Base-by-base conservation (phyloP, 2,797 vertebrate species). In the Otus scops region DNA sequence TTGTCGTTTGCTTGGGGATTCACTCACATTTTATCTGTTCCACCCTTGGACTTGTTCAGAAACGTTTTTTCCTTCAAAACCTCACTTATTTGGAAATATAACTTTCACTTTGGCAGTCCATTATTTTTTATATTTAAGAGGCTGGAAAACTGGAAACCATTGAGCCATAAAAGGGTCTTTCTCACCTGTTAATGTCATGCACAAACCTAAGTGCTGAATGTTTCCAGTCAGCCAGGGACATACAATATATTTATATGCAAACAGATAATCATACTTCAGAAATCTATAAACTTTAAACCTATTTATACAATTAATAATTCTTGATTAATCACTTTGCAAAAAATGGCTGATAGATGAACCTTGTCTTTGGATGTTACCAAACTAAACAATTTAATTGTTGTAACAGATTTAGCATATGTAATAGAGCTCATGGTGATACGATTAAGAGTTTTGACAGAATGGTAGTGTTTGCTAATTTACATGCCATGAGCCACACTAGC, bases 401-500 rank as follows among this genome's bases (percentile, higher is more conserved):
- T 56, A 85, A 81, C 34, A 73, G 84, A 24, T 32, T 24, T 54
- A 17, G 32, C 64, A 60, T 18, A 39, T 53, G 30, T 60, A 94
- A 85, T 77, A 79, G 93, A 89, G 87, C 93, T 93, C 91, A 81
- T 47, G 51, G 41, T 26, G 51, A 34, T 59, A 68, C 96, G 47
- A 88, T 11, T 18, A 61, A 43, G 28, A 74, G 45, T 71, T 93
- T 65, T 73, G 71, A 83, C 39, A 80, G 43, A 73, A 69, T 11
- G 8, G 22, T 47, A 41, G 17, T 4, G 15, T 82, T 84, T 68
- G 59, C 14, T 89, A 45, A 87, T 89, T 61, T 73, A 54, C 23
- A 39, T 89, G 47, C 51, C 65, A 38, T 60, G 28, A 70, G 50
- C 50, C 54, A 80, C 23, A 60, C 48, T 61, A 79, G 91, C 17